These are phyloP conservation scores for Percopsis transmontana DNA, from an alignment of 2,113 vertebrate genomes.

Conservation along the genomic window DNA sequence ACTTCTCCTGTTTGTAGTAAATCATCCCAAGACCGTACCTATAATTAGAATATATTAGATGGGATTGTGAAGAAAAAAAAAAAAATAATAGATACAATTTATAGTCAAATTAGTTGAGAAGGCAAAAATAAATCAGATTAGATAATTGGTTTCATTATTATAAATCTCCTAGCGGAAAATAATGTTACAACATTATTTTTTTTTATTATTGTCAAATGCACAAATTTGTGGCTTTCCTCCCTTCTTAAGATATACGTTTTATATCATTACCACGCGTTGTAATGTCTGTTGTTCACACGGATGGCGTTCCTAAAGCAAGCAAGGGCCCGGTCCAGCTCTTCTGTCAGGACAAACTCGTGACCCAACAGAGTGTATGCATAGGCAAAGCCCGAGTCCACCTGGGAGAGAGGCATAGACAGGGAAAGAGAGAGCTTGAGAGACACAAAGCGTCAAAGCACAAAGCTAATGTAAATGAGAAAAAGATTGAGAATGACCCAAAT, in stretches of 20 bases:
- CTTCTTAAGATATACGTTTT: not conserved
- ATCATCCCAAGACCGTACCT: slow-evolving; percentile 99
- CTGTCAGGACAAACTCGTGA: slow-evolving; percentile 95
- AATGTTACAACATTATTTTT: too few species aligned
- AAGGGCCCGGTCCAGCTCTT: slow-evolving; percentile 94
- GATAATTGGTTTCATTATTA: too few species aligned
- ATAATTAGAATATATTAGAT: slow-evolving; percentile 48
- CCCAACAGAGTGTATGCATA: slow-evolving; percentile 97
- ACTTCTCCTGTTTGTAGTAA: slow-evolving; percentile 99
- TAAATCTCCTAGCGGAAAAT: too few species aligned
- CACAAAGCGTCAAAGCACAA: not conserved
- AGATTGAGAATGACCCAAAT: too few species aligned
- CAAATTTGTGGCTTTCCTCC: too few species aligned
- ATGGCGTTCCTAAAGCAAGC: slow-evolving; percentile 97
- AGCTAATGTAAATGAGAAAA: not conserved
- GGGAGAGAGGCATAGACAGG: not conserved
- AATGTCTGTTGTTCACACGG: slow-evolving; percentile 93
- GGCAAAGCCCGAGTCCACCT: slow-evolving; percentile 94
- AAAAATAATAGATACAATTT: not conserved
- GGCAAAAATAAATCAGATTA: too few species aligned
- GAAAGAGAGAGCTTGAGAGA: not conserved
- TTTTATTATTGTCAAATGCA: too few species aligned
- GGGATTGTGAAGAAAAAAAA: not conserved
- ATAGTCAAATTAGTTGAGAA: too few species aligned
- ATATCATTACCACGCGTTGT: slow-evolving; percentile 84